Percentiles rank a stretch among this genome's conserved stretches.
Conservation (phyloP, 2,797 vertebrate genomes). For the Antrozous pallidus region DNA sequence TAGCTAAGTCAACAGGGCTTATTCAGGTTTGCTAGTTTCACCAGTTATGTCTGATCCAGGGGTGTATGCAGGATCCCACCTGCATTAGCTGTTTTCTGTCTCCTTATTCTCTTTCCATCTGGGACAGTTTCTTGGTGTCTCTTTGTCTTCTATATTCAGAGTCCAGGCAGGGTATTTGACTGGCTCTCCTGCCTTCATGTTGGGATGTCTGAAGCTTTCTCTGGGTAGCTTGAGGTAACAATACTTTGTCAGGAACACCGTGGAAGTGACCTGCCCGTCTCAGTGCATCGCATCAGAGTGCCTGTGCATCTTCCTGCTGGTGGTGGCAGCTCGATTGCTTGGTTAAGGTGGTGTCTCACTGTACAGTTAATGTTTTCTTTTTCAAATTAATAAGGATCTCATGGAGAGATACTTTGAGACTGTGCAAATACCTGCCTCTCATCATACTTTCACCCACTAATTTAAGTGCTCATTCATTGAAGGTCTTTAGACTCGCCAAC, state of each 20-base stretch:
- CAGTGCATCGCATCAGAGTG: not conserved
- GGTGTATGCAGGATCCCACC: not conserved
- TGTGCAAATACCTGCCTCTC: not conserved
- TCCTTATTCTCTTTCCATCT: not conserved
- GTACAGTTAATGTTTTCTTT: not conserved
- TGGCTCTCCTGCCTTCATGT: not conserved
- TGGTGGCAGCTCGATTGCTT: not conserved
- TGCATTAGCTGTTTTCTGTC: not conserved
- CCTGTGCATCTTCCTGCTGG: not conserved
- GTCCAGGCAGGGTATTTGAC: not conserved
- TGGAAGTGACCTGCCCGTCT: not conserved
- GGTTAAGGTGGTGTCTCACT: not conserved
- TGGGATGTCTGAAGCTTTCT: not conserved
- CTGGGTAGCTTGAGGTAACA: not conserved
- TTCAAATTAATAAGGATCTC: not conserved
- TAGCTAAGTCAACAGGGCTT: not conserved
- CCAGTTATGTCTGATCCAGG: not conserved
- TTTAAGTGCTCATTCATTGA: not conserved
- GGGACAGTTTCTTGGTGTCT: not conserved
- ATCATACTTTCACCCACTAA: not conserved
- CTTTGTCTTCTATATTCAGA: not conserved
- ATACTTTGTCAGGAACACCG: not conserved
- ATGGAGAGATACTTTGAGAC: not conserved
- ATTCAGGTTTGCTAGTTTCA: not conserved
- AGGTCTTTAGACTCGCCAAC: not conserved